Evolutionary conservation across 1,140 invertebrate genomes (phyloP), one percentile per base, ranked within the genome.

Genomic region (Pygmarrhopalites habei): DNA sequence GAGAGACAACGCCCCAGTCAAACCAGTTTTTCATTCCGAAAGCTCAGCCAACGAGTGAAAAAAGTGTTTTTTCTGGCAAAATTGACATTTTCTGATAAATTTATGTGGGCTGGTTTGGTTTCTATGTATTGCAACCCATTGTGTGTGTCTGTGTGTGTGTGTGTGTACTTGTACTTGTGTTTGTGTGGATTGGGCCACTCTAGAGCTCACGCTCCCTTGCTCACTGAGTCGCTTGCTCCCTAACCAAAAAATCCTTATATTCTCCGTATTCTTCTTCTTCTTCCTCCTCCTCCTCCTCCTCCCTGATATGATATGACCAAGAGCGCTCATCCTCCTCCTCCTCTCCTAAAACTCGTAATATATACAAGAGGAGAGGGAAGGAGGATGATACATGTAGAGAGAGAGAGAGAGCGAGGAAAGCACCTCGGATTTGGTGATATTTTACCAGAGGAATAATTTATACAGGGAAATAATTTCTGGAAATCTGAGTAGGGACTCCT

Each of bases 41-140:
- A 41, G 41, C 53, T 56, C 41, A 64, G 56, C 62, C 46, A 51
- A 64, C 28, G 58, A 49, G 28, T 52, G 51, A 52, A 57, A 63
- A 67, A 67, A 62, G 62, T 55, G 56, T 59, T 62, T 62, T 67
- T 67, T 63, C 60, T 51, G 60, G 63, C 58, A 64, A 68, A 68
- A 68, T 68, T 68, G 66, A 68, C 66, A 68, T 68, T 68, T 68
- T 64, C 58, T 68, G 66, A 64, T 64, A 64, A 68, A 68, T 68
- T 68, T 68, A 68, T 68, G 66, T 62, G 56, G 56, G 41, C 41
- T 58, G 56, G 35, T 44, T 43, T 56, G 30, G 28, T 56, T 56
- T 56, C 30, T 52, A 52, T 52, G 49, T 52, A 52, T 52, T 52
- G 49, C 49, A 52, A 52, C 14, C 49, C n/a, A 52, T 52, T 52